These are phyloP conservation scores for Nasua narica DNA, from an alignment of 2,797 vertebrate genomes.

Conservation along the genomic window DNA sequence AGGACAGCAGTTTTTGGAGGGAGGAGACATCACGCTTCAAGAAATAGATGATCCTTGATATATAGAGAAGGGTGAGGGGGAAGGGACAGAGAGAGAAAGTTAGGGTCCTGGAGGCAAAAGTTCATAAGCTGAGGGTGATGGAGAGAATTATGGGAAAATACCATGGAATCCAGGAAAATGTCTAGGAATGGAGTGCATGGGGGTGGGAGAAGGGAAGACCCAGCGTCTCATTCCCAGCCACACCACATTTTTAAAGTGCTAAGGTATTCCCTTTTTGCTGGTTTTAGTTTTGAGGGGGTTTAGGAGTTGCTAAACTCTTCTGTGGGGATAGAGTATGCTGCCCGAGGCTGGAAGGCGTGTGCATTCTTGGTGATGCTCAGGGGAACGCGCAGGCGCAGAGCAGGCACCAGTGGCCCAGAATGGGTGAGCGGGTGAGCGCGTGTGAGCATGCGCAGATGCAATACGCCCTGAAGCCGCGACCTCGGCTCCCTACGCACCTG, in stretches of 20 bases:
- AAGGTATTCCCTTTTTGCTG: not conserved
- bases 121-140: not conserved
- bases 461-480: too few species aligned
- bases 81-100: not conserved
- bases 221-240: not conserved
- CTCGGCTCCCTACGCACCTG: not conserved
- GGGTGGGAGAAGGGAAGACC: too few species aligned
- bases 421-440: accelerated
- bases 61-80: not conserved
- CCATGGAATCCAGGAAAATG: too few species aligned
- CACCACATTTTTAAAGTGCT: not conserved
- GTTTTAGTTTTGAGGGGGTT: not conserved
- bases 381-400: not conserved
- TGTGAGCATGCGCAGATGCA: accelerated
- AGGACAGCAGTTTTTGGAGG: not conserved
- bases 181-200: too few species aligned
- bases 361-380: not conserved
- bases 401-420: not conserved
- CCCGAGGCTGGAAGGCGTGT: accelerated
- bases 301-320: not conserved
- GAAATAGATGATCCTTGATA: not conserved
- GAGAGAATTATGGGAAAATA: not conserved
- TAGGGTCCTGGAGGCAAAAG: not conserved
- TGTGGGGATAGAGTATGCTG: not conserved
- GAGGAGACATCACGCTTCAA: not conserved